Evolutionary conservation across 2,888 invertebrate species (phyloP).

Genomic region (Caradrina clavipalpis): DNA sequence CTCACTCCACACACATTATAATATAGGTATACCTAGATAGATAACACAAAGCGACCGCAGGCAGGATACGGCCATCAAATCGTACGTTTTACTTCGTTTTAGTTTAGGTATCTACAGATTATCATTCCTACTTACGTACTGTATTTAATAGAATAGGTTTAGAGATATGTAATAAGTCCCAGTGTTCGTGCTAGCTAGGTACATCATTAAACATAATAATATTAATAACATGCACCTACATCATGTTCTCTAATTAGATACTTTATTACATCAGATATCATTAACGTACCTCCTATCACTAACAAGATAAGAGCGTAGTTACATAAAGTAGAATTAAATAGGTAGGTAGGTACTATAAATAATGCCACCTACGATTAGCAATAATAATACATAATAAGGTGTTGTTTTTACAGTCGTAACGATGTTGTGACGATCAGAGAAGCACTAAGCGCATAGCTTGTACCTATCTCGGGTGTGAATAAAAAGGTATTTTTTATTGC

Average conservation of each 20-base stretch:
- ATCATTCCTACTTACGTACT: too few relatives aligned
- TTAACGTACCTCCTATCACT: background rate
- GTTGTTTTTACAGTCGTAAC: too few relatives aligned
- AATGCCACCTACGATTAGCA: too few relatives aligned
- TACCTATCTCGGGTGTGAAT: too few relatives aligned
- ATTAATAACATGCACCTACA: background rate
- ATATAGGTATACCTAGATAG: slow-evolving; percentile 28
- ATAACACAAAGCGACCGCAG: slow-evolving; percentile 35
- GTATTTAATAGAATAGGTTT: too few relatives aligned
- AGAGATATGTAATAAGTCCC: too few relatives aligned
- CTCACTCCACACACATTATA: slow-evolving; percentile 47
- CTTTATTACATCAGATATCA: background rate
- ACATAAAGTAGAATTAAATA: background rate
- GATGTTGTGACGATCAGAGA: too few relatives aligned
- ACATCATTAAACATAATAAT: background rate
- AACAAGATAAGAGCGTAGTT: background rate
- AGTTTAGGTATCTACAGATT: background rate
- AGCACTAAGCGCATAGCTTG: too few relatives aligned
- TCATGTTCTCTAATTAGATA: background rate
- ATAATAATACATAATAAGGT: too few relatives aligned
- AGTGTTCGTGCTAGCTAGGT: background rate
- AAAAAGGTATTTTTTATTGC: too few relatives aligned
- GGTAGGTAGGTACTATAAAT: background rate
- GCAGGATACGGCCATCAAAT: slow-evolving; percentile 30
- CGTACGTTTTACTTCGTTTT: slow-evolving; percentile 24